A percentile compares a stretch with the other conserved stretches of the same genome.
Evolutionary conservation across 2,888 invertebrate species (phyloP).

Genomic region (Phaonia tiefii): DNA sequence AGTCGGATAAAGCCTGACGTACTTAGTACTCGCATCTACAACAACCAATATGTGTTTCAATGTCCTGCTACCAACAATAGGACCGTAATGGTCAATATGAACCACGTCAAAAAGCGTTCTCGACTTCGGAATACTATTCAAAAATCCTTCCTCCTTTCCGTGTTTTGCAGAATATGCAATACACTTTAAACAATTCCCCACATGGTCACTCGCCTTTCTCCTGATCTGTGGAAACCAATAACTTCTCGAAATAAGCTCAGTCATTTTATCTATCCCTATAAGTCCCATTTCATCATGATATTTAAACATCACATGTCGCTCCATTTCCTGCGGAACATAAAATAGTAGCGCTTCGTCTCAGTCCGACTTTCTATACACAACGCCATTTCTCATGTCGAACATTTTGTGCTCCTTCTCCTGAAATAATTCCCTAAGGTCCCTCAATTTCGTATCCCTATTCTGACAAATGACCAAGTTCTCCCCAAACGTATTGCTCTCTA

Average conservation of each 20-base stretch:
- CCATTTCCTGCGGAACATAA: not conserved
- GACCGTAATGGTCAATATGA: too few relatives aligned
- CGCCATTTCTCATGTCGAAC: slow-evolving; percentile 48
- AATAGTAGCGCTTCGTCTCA: slow-evolving; percentile 1
- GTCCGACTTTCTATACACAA: not conserved
- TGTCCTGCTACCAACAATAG: too few relatives aligned
- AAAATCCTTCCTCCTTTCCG: slow-evolving; percentile 31
- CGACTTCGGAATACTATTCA: slow-evolving; percentile 33
- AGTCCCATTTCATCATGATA: slow-evolving; percentile 62
- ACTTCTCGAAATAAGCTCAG: too few relatives aligned
- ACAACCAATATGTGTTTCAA: too few relatives aligned
- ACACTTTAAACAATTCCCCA: too few relatives aligned
- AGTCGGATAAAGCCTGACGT: too few relatives aligned
- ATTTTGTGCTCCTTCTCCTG: slow-evolving; percentile 21
- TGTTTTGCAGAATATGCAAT: slow-evolving; percentile 21
- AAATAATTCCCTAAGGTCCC: slow-evolving; percentile 17
- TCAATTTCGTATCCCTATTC: slow-evolving; percentile 21
- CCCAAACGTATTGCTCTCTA: slow-evolving; percentile 13
- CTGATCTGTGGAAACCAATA: too few relatives aligned
- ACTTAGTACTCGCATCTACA: slow-evolving; percentile 57
- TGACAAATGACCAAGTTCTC: too few relatives aligned
- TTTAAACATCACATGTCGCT: slow-evolving; percentile 30
- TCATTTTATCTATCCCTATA: too few relatives aligned
- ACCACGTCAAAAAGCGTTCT: too few relatives aligned
- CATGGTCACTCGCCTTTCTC: too few relatives aligned